phyloP scores from a whole-genome alignment of 2,113 vertebrate genomes.

The Antechinus flavipes region DNA sequence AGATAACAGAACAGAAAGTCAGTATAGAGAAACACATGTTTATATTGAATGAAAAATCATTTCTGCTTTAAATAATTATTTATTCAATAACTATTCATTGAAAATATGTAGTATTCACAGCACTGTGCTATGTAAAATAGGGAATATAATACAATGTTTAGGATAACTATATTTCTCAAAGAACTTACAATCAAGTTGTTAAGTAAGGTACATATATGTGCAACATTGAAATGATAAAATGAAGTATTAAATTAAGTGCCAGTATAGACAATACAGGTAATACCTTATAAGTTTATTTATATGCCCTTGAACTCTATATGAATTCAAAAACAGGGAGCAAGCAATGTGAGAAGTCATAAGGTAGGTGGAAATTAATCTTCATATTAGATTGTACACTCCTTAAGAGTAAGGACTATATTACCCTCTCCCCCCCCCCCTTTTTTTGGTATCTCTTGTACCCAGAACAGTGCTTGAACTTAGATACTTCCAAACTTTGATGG shows the following conservation, averaged over 20 bases:
- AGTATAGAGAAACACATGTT: background rate
- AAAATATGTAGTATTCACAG: background rate
- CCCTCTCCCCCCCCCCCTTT: background rate
- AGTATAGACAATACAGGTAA: background rate
- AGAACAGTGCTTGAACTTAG: background rate
- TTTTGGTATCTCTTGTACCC: background rate
- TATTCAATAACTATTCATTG: background rate
- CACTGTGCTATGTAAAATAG: background rate
- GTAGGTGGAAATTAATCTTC: background rate
- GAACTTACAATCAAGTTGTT: background rate
- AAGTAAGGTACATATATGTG: background rate
- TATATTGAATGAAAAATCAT: background rate
- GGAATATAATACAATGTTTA: background rate
- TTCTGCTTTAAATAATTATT: background rate
- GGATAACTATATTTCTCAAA: background rate
- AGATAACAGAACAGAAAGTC: background rate
- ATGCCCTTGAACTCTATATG: background rate
- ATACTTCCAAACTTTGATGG: background rate
- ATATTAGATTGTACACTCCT: background rate
- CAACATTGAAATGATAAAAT: background rate
- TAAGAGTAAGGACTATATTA: background rate
- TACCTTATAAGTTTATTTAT: background rate
- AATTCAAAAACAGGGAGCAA: background rate
- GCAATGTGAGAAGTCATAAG: background rate
- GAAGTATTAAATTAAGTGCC: background rate